Base-by-base conservation (phyloP, 1,140 invertebrate species). In the Sarcophaga peregrina region DNA sequence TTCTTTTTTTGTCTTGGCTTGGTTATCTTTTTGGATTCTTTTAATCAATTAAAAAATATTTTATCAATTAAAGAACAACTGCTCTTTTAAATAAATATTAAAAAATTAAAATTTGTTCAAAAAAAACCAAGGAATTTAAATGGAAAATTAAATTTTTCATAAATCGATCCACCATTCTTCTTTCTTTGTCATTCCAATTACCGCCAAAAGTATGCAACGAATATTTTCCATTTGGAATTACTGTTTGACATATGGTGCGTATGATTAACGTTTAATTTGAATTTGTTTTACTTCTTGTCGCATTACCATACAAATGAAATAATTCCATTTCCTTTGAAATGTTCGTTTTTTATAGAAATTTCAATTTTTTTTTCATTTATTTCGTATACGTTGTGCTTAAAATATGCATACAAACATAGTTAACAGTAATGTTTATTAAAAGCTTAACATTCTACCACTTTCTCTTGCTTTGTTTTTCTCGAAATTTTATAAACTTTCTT, bases 231-330 rank as follows among this genome's bases (percentile, higher is more conserved):
- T 17, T 47, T 48, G 74, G 48, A 48, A 76, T 17, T 48, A 7
- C n/a, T 76, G 46, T 13, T 17, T 17, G 74, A 17, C 46, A 76
- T 48, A 68, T 68, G 62, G 62, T 68, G 74, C n/a, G 47, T 48
- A 76, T 76, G 74, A 76, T 76, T 76, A 76, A 76, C 74, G 45
- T 76, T 50, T 76, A 76, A 76, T 76, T 76, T 46, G 9, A 76
- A 76, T 17, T 76, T 68, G 62, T 68, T 58, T n/a, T 58, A 68
- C 62, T 68, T 76, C 17, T 10, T 46, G 46, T 48, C 13, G 17
- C n/a, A 76, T 76, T 76, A 37, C 47, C 74, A 76, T 76, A 76
- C 48, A 76, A 76, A 76, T 76, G 13, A 50, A 76, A 76, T 76
- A 17, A 48, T 46, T 74, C 46, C 46, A 74, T 74, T 74, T 45